phyloP scores from a whole-genome alignment of 2,797 vertebrate genomes.

The Gallinago solitaria region DNA sequence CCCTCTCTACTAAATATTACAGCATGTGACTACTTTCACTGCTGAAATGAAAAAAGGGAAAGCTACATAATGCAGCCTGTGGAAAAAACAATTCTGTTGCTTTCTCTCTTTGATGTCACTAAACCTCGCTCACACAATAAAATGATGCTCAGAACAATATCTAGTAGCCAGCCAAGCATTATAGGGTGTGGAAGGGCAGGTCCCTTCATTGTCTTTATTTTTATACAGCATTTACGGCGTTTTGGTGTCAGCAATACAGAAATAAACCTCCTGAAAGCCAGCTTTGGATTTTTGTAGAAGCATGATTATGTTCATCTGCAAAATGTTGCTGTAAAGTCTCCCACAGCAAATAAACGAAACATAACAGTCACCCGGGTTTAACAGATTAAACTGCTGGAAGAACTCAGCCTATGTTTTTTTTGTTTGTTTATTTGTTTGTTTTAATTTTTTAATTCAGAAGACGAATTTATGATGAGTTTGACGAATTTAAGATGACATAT shows the following conservation, averaged over 20 bases:
- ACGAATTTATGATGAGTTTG: not conserved
- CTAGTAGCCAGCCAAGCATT: conserved; percentile 5
- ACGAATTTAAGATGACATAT: not conserved
- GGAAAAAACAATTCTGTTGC: conserved; percentile 24
- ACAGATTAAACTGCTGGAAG: not conserved
- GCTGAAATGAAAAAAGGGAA: conserved; percentile 31
- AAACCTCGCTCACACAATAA: conserved; percentile 22
- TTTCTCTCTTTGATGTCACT: conserved; percentile 57
- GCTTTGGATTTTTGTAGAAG: not conserved
- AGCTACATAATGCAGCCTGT: not conserved
- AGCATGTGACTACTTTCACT: conserved; percentile 37
- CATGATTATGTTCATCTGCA: not conserved
- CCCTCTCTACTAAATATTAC: not conserved
- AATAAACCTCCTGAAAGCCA: conserved; percentile 22
- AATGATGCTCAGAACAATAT: conserved; percentile 29
- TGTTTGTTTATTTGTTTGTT: not conserved
- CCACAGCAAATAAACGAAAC: not conserved
- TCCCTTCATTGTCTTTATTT: conserved; percentile 29
- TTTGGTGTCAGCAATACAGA: conserved; percentile 23
- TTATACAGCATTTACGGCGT: not conserved
- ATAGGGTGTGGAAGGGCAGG: not conserved
- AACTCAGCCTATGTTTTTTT: not conserved
- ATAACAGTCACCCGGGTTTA: not conserved
- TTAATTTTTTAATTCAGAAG: not conserved
- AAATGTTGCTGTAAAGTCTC: not conserved